Evolutionary conservation across 2,888 invertebrate genomes (phyloP).

Genomic region (Erebia epiphron): DNA sequence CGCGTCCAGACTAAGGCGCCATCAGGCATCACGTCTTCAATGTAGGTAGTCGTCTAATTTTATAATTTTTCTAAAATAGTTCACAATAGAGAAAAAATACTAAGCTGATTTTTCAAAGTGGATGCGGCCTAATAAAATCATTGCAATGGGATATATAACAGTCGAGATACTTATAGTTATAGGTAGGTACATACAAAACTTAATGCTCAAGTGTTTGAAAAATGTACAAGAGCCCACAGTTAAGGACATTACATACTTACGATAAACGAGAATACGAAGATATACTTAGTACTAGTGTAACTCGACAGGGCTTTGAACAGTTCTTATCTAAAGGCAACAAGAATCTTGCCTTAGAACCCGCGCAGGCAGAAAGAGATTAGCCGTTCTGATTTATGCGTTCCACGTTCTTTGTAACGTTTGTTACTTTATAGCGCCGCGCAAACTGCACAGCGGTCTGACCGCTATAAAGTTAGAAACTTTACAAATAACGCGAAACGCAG

Average conservation of each 20-base stretch:
- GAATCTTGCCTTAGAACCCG: slow-evolving; percentile 34
- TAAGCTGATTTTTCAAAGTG: too few relatives aligned
- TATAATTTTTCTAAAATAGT: background rate
- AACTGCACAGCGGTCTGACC: too few relatives aligned
- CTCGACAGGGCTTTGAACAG: slow-evolving; percentile 26
- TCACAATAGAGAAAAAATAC: background rate
- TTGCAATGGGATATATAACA: background rate
- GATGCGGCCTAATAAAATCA: background rate
- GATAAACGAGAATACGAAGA: slow-evolving; percentile 44
- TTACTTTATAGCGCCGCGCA: too few relatives aligned
- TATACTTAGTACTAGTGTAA: slow-evolving; percentile 43
- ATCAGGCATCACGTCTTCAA: background rate
- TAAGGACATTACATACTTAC: slow-evolving; percentile 47
- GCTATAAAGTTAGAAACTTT: too few relatives aligned
- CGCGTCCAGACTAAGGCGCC: background rate
- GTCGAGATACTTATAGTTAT: background rate
- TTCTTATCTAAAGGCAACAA: slow-evolving; percentile 41
- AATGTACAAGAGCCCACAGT: slow-evolving; percentile 58
- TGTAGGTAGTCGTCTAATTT: background rate
- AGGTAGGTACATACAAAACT: background rate
- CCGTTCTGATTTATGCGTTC: too few relatives aligned
- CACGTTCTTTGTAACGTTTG: too few relatives aligned
- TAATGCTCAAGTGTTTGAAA: background rate
- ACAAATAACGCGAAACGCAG: too few relatives aligned
- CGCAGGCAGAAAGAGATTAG: too few relatives aligned